phyloP scores from a whole-genome alignment of 2,888 invertebrate genomes.

The Tenthredo notha region DNA sequence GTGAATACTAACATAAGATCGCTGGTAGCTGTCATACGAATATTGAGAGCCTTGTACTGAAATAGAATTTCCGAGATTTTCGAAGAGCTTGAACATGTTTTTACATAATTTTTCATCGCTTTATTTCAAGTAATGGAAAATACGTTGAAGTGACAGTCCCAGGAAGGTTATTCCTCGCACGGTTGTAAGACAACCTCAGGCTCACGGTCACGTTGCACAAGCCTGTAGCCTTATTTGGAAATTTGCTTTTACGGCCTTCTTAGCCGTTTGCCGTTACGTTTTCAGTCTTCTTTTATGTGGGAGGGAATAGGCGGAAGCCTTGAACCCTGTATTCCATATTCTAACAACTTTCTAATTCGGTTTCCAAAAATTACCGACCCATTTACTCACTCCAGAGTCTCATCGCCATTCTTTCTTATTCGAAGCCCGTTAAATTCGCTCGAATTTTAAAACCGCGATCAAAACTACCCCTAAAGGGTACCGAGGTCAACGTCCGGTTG shows the following conservation, averaged over 20 bases:
- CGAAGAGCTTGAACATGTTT: background rate
- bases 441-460: background rate
- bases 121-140: background rate
- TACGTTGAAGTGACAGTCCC: slow-evolving; percentile 7
- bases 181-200: slow-evolving; percentile 35
- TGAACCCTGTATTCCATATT: slow-evolving; percentile 17
- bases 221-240: slow-evolving; percentile 45
- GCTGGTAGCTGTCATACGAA: background rate
- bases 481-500: slow-evolving; percentile 44
- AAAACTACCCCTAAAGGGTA: background rate
- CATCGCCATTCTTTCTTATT: background rate
- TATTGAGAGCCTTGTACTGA: background rate
- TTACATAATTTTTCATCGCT: background rate
- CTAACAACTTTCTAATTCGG: background rate
- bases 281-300: background rate
- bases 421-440: background rate
- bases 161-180: slow-evolving; percentile 24
- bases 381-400: background rate
- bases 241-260: slow-evolving; percentile 39
- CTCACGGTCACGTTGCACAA: slow-evolving; percentile 47
- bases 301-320: background rate
- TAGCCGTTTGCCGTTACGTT: background rate
- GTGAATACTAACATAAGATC: background rate
- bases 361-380: background rate
- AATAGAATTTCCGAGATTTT: background rate